Base-by-base conservation (phyloP, 2,797 vertebrate genomes). In the Limnodromus scolopaceus region DNA sequence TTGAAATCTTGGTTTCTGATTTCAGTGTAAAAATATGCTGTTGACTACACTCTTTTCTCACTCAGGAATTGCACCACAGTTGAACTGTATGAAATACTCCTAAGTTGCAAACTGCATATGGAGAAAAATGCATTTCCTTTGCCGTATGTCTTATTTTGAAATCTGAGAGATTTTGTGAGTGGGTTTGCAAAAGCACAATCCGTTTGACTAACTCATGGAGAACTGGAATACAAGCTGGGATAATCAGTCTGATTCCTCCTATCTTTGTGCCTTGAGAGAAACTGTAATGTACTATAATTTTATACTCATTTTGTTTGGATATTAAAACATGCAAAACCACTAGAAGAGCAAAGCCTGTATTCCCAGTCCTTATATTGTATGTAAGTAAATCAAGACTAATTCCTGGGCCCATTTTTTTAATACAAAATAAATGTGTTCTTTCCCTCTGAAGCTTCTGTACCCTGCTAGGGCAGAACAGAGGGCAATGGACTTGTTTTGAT, bases 1-100 rank as follows among this genome's bases (percentile, higher is more conserved):
- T 66, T 93, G 48, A 94, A 93, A 55, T 68, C 69, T 78, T 41
- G 19, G 49, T 75, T 96, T 95, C 78, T 80, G 46, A 71, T 89
- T 96, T 93, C 83, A 89, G 11, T 20, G 27, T 66, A 82, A 80
- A 96, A 94, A 71, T 68, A 87, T 46, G 64, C 49, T 66, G 46
- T 87, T 93, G 61, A 81, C n/a, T 39, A 69, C 20, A 39, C 16
- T 81, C 5, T 88, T 71, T 63, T 79, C 25, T 89, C 2, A 9
- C 36, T 80, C 41, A 80, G 46, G 55, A 92, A 75, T 89, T 96
- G 68, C 74, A 78, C 54, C 93, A 88, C 38, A 64, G 12, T 49
- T 77, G 65, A 83, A 34, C 46, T 70, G 45, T 25, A 68, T 32
- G 23, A 80, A 91, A 64, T 51, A 36, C 34, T 74, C 28, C 28